These are phyloP conservation scores for Mirounga angustirostris DNA, from an alignment of 2,113 vertebrate genomes.

Conservation along the genomic window DNA sequence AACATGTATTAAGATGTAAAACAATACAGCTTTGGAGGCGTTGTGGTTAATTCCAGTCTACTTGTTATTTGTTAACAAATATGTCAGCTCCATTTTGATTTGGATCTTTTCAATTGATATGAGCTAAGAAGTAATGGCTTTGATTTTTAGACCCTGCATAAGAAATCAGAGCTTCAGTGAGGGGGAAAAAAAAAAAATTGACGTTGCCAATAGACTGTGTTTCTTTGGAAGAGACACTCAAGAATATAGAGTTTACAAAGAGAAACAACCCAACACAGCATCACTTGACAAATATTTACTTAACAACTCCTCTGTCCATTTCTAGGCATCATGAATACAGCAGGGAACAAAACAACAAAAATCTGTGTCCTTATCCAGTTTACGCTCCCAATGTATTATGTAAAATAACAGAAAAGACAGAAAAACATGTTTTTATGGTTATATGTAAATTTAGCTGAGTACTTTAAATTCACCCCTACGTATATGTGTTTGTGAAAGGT, in stretches of 20 bases:
- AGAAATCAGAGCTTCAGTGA: not conserved
- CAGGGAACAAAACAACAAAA: not conserved
- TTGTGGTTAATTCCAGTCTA: constrained; percentile 41
- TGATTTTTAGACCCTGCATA: not conserved
- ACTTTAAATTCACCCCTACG: not conserved
- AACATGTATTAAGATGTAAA: constrained; percentile 66
- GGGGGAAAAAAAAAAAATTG: not conserved
- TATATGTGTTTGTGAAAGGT: not conserved
- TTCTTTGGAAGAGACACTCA: not conserved
- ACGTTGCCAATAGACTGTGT: not conserved
- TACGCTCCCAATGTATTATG: not conserved
- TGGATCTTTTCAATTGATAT: constrained; percentile 19
- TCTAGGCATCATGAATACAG: not conserved
- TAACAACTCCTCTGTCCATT: not conserved
- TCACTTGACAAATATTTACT: not conserved
- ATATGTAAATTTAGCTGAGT: not conserved
- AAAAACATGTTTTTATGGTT: not conserved
- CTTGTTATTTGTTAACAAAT: constrained; percentile 64
- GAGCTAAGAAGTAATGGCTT: not conserved
- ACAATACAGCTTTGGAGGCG: not conserved
- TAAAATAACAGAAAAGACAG: not conserved
- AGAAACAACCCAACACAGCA: not conserved
- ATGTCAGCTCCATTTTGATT: constrained; percentile 47
- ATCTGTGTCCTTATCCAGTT: not conserved
- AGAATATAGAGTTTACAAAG: not conserved